phyloP scores from a whole-genome alignment of 2,797 vertebrate species.

The Rhinoraja longicauda region DNA sequence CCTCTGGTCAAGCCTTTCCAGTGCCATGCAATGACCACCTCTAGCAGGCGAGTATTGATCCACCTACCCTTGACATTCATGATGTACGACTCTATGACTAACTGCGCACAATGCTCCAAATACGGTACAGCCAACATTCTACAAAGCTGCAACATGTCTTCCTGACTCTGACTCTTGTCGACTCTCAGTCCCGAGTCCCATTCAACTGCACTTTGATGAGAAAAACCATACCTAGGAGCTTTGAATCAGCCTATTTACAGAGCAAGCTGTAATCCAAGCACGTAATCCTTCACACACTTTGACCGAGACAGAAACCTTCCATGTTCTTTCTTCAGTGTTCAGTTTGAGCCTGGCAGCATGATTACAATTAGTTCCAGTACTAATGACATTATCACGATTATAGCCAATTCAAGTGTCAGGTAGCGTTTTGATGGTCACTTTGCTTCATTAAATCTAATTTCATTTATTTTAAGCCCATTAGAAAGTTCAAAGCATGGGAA shows the following conservation, averaged over 20 bases:
- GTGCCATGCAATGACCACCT: too few species aligned
- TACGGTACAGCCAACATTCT: too few species aligned
- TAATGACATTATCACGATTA: not conserved
- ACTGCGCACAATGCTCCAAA: not conserved
- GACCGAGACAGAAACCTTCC: not conserved
- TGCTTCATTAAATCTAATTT: conserved; percentile 37
- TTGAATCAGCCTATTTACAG: not conserved
- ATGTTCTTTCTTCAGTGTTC: not conserved
- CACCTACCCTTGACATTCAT: too few species aligned
- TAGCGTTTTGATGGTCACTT: conserved; percentile 33
- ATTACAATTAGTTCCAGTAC: conserved; percentile 27
- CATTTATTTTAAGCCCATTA: conserved; percentile 28
- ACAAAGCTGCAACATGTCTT: too few species aligned
- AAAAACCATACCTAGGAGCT: not conserved
- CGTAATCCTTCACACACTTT: conserved; percentile 5
- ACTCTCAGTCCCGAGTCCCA: too few species aligned
- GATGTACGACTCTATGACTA: too few species aligned
- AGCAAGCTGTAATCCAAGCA: conserved; percentile 12
- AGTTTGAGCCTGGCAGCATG: conserved; percentile 14
- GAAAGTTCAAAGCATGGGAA: conserved; percentile 31
- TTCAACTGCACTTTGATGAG: not conserved
- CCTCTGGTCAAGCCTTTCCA: too few species aligned
- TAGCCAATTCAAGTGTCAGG: conserved; percentile 26
- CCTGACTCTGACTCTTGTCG: too few species aligned
- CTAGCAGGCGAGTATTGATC: too few species aligned